Evolutionary conservation across 2,888 invertebrate genomes (phyloP), one percentile per base, ranked within the genome.

Genomic region (Automeris io): DNA sequence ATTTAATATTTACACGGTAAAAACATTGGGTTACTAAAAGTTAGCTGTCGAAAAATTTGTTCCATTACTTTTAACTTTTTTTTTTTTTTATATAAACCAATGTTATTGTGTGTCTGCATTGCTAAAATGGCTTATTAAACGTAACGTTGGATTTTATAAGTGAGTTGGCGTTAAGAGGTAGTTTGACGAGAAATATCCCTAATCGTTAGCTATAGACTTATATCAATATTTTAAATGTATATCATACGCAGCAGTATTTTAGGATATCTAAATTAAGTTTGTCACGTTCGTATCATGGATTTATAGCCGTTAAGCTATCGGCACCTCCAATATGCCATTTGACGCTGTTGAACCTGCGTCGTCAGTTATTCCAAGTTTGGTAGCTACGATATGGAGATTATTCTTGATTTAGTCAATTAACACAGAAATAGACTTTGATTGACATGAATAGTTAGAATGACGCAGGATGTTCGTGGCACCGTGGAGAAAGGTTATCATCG

Each of bases 151-250:
- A 39, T 39, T 24, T 33, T 42, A 35, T 45, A 44, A 55, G 53
- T 53, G 51, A 50, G 56, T 51, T 50, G 54, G 53, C 50, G 57
- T 53, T 53, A 47, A 45, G 54, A 47, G 56, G 52, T 39, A 48
- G 51, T 50, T 54, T 46, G 61, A 47, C 53, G 56, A 47, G 50
- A 52, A 42, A 54, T 60, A 66, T 63, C 59, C 61, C 58, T 67
- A 63, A 68, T 64, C 55, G 62, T 67, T 79, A 80, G 77, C 62
- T 68, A 74, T 82, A 82, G 73, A 74, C 61, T 66, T 73, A 82
- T 85, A 85, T 85, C 82, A 85, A 83, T 85, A 85, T 80, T 75
- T 85, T 81, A 81, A 83, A 83, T 64, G 68, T 75, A 73, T 75
- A 74, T 71, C 76, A 70, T 80, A 76, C 75, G 78, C 83, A 80